Percentiles rank a stretch among this genome's conserved stretches.
phyloP scores from a whole-genome alignment of 2,888 invertebrate genomes.

The Dicyrtomina minuta region DNA sequence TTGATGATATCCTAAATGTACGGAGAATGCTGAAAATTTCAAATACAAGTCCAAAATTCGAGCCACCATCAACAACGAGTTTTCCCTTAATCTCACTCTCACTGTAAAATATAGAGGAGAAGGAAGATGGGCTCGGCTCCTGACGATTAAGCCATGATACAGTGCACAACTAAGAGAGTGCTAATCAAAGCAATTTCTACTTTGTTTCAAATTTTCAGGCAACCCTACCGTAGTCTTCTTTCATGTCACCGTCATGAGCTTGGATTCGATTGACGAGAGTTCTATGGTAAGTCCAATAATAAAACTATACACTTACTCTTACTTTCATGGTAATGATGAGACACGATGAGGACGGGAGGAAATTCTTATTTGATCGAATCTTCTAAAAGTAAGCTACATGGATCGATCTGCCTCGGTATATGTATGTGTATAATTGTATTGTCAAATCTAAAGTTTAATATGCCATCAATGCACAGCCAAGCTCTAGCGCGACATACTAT shows the following conservation, averaged over 20 bases:
- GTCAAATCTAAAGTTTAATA: too few species aligned
- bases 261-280: constrained; percentile 41
- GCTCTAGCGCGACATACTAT: too few species aligned
- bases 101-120: neutral
- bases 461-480: too few species aligned
- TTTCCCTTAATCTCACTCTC: neutral
- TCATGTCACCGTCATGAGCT: constrained; percentile 40
- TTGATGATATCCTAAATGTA: too few species aligned
- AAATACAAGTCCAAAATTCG: neutral
- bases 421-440: too few species aligned
- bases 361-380: too few species aligned
- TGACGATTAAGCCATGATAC: neutral
- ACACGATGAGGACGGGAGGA: too few species aligned
- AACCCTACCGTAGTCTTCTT: constrained; percentile 35
- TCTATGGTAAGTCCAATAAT: constrained; percentile 35
- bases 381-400: too few species aligned
- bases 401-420: too few species aligned
- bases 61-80: neutral
- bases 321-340: too few species aligned
- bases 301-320: neutral
- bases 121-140: neutral
- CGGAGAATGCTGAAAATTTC: too few species aligned
- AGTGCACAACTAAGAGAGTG: neutral
- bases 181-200: neutral
- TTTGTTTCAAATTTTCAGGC: constrained; percentile 20